Evolutionary conservation across 2,888 invertebrate genomes (phyloP), one percentile per base, ranked within the genome.

Genomic region (Strigamia crassipes): DNA sequence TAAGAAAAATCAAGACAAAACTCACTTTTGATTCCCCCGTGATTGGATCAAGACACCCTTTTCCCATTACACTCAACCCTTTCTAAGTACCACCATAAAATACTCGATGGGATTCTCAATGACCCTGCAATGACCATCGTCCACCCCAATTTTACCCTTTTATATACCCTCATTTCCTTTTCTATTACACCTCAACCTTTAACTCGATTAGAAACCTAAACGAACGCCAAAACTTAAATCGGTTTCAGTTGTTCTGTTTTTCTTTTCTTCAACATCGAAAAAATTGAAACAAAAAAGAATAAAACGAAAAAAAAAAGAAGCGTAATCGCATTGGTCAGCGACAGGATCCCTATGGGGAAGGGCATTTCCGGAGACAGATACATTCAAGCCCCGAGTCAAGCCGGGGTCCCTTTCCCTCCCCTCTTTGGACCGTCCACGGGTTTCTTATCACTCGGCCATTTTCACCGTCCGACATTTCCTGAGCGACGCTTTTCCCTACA

Each of bases 381-480:
- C 73, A 73, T 73, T 73, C 73, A 73, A 73, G 73, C 73, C 73
- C 27, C 31, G 73, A 73, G 73, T 73, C 73, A 73, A 73, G 73
- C 73, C 73, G 15, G 2, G 73, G 73, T 73, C 73, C 31, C 73
- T 27, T 73, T 21, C 18, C 18, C 56, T 56, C 56, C 61, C 73
- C 73, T 31, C 73, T 23, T 27, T 73, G 73, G 73, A 73, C 73
- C 27, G 73, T 73, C 73, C 73, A 73, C 73, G 31, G 31, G 73
- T 56, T 56, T 15, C 61, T 73, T 73, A 73, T 73, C 73, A 31
- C 73, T 73, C 31, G 73, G 73, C 73, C 73, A 73, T 73, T 73
- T 73, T 73, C 73, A 73, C 73, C 73, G 73, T 73, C 31, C 73
- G 73, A 73, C 73, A 73, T 73, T 73, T 73, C 73, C 73, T 73